Evolutionary conservation across 2,797 vertebrate species (phyloP), one percentile per base, ranked within the genome.

Genomic region (Acipenser transmontanus): DNA sequence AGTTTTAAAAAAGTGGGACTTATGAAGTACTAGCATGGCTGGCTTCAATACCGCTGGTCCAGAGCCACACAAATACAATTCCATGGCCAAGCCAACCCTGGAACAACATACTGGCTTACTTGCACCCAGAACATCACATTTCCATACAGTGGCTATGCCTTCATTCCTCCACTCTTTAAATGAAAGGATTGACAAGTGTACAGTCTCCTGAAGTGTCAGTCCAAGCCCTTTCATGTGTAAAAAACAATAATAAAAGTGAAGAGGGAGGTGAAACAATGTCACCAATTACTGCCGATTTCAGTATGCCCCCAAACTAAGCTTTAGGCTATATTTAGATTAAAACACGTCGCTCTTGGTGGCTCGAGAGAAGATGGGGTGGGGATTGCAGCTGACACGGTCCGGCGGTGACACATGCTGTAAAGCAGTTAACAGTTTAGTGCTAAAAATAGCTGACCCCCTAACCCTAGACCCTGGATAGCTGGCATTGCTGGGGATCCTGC

Each of bases 361-460:
- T 47, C 17, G 8, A 47, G 17, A 61, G 12, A 47, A 17, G 14
- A 13, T 34, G 64, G 70, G 66, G 72, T 76, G 77, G 20, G 75
- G 80, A 76, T 67, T 69, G 65, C 73, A 57, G 50, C 68, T 68
- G 47, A 54, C 7, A n/a, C 66, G 64, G 74, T 68, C 14, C 68
- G 9, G 66, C 74, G 66, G 74, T 77, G 80, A 81, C 79, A 78
- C 77, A 51, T 70, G 75, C 66, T 74, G 66, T 70, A 69, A 71
- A 52, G 67, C 67, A 61, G 60, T 61, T 61, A 61, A 61, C 60
- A 61, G 14, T 61, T 61, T 4, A 17, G 14, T 8, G 60, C 60
- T 61, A 61, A 47, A 61, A 61, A 20, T 61, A 61, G 12, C 17
- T 47, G 47, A 12, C 20, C 60, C 17, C 34, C 60, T 8, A 10